Conservation (phyloP, 1,140 invertebrate species). For the Drusus annulatus region DNA sequence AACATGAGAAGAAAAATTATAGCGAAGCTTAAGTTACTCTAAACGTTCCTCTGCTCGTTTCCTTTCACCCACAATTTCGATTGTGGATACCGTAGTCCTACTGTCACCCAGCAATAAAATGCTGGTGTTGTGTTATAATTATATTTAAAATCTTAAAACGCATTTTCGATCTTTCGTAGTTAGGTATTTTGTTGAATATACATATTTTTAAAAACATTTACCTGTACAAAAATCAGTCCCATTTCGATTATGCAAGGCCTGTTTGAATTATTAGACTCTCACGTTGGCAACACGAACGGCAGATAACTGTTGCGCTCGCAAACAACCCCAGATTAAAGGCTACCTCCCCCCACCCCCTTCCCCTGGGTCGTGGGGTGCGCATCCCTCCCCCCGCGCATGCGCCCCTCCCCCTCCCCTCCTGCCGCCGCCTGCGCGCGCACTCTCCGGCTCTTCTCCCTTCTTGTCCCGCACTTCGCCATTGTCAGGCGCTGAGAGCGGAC, state of each 20-base stretch:
- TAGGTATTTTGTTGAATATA: no score
- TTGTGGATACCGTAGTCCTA: no score
- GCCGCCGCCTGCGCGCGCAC: not conserved
- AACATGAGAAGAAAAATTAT: no score
- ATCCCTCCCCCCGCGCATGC: slow-evolving; percentile 30
- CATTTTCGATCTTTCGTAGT: no score
- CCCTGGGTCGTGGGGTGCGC: slow-evolving; percentile 18
- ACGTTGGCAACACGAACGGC: slow-evolving; percentile 22
- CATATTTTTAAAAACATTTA: no score
- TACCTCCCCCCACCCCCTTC: not conserved
- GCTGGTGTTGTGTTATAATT: no score
- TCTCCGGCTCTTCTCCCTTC: not conserved
- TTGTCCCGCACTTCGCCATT: slow-evolving; percentile 44
- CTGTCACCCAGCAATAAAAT: no score
- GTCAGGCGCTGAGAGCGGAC: slow-evolving; percentile 42
- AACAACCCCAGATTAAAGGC: slow-evolving; percentile 52
- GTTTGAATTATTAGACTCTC: slow-evolving; percentile 6
- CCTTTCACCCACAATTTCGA: no score
- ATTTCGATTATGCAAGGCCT: slow-evolving; percentile 29
- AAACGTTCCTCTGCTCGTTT: no score
- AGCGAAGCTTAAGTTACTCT: no score
- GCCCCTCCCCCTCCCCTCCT: slow-evolving; percentile 4
- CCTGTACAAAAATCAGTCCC: no score
- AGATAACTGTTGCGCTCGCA: slow-evolving; percentile 58
- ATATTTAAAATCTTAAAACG: no score